A percentile compares a stretch with the other conserved stretches of the same genome.
Evolutionary conservation across 2,888 invertebrate genomes (phyloP).

Genomic region (Dysmachus trigonus): DNA sequence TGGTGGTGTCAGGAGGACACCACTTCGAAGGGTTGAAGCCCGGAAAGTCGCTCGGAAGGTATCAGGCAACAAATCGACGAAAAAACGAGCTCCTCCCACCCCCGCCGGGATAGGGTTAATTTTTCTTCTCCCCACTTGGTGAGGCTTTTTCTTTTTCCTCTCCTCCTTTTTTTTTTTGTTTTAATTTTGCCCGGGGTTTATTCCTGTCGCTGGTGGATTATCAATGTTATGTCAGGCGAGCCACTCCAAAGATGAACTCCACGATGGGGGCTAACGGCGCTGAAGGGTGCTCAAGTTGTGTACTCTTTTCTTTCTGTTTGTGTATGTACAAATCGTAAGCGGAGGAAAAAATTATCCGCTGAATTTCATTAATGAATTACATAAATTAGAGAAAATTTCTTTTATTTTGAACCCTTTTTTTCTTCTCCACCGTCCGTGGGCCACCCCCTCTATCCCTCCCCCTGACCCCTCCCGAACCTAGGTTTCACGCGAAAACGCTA

Average conservation of each 20-base stretch:
- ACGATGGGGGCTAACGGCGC: conserved; percentile 24
- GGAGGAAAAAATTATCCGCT: conserved; percentile 49
- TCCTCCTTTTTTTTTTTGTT: conserved; percentile 35
- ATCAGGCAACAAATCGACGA: conserved; percentile 40
- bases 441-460: background rate
- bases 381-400: conserved; percentile 51
- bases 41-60: conserved; percentile 24
- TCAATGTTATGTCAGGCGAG: conserved; percentile 47
- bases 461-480: background rate
- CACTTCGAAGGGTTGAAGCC: conserved; percentile 9
- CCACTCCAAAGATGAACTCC: conserved; percentile 39
- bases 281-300: conserved; percentile 41
- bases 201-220: conserved; percentile 43
- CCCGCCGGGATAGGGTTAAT: conserved; percentile 47
- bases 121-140: conserved; percentile 44
- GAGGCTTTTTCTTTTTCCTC: conserved; percentile 16
- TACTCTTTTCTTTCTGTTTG: conserved; percentile 27
- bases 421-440: too few relatives aligned
- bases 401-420: conserved; percentile 42
- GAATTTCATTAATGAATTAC: conserved; percentile 51
- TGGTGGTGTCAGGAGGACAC: conserved; percentile 37
- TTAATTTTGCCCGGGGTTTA: conserved; percentile 32
- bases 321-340: conserved; percentile 39
- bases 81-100: conserved; percentile 11
- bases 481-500: background rate